Percentiles rank a stretch among this genome's conserved stretches.
These are phyloP conservation scores for Tetragonisca angustula DNA, from an alignment of 2,888 invertebrate species.

Conservation along the genomic window DNA sequence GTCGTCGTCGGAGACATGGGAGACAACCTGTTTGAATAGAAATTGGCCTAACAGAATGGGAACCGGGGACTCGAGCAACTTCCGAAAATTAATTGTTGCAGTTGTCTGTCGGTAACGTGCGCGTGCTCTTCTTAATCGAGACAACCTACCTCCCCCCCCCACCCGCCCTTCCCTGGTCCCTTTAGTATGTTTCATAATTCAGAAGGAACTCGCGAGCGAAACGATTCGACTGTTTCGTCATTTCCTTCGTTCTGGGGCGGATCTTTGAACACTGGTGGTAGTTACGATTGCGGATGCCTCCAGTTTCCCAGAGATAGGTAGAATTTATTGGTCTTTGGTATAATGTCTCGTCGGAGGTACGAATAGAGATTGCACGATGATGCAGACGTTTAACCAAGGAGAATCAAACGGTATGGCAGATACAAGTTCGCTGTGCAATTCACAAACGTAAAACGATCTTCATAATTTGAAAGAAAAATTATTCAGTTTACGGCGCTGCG, in stretches of 20 bases:
- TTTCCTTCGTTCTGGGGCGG: neutral
- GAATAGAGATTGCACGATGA: neutral
- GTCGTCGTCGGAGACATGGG: constrained; percentile 37
- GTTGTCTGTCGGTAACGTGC: neutral
- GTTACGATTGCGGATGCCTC: neutral
- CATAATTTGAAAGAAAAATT: neutral
- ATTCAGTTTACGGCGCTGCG: neutral
- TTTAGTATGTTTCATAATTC: neutral
- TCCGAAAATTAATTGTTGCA: constrained; percentile 53
- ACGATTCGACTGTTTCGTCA: neutral
- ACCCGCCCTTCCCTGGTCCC: neutral
- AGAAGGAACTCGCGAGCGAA: neutral
- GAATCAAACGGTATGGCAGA: neutral
- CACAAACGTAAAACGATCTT: neutral
- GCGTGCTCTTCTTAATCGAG: neutral
- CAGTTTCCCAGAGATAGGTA: neutral
- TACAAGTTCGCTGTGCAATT: neutral
- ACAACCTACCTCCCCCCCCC: too few species aligned
- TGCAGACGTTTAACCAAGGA: neutral
- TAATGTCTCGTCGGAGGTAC: neutral
- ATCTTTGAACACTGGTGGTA: neutral
- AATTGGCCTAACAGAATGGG: constrained; percentile 53
- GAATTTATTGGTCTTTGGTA: neutral
- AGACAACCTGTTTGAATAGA: constrained; percentile 70
- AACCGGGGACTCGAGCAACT: constrained; percentile 30